A percentile compares a stretch with the other conserved stretches of the same genome.
Evolutionary conservation across 2,888 invertebrate genomes (phyloP).

Genomic region (Panorpa germanica): DNA sequence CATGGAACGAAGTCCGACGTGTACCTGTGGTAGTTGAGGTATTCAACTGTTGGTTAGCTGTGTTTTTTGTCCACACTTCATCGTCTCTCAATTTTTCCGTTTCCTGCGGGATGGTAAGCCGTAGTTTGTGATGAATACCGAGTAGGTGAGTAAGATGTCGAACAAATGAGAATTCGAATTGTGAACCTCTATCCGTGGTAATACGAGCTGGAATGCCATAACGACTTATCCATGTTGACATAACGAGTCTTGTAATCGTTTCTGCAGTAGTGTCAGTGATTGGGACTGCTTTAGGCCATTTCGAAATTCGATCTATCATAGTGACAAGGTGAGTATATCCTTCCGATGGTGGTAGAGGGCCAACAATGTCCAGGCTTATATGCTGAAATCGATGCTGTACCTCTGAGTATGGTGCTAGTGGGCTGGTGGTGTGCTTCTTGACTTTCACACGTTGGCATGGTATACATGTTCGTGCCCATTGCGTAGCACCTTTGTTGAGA

Average conservation of each 20-base stretch:
- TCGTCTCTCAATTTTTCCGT: conserved; percentile 7
- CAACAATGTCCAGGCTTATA: conserved; percentile 18
- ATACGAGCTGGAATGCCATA: conserved; percentile 11
- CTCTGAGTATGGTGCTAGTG: conserved; percentile 12
- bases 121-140: too few species aligned
- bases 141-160: too few species aligned
- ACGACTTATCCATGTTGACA: conserved; percentile 9
- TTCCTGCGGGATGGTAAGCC: conserved; percentile 8
- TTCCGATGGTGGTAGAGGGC: conserved; percentile 16
- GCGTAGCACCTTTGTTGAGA: conserved; percentile 15
- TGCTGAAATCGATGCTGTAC: conserved; percentile 17
- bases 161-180: too few species aligned
- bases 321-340: conserved; percentile 15
- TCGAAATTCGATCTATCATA: conserved; percentile 15
- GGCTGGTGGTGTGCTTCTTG: conserved; percentile 14
- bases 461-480: conserved; percentile 17
- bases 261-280: conserved; percentile 13
- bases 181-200: conserved; percentile 12
- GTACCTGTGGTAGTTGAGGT: neutral
- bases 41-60: too few species aligned
- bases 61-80: neutral
- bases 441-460: conserved; percentile 18
- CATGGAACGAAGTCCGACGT: neutral
- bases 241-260: conserved; percentile 9
- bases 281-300: conserved; percentile 14